phyloP scores from a whole-genome alignment of 2,113 vertebrate species.

The Tragulus kanchil region DNA sequence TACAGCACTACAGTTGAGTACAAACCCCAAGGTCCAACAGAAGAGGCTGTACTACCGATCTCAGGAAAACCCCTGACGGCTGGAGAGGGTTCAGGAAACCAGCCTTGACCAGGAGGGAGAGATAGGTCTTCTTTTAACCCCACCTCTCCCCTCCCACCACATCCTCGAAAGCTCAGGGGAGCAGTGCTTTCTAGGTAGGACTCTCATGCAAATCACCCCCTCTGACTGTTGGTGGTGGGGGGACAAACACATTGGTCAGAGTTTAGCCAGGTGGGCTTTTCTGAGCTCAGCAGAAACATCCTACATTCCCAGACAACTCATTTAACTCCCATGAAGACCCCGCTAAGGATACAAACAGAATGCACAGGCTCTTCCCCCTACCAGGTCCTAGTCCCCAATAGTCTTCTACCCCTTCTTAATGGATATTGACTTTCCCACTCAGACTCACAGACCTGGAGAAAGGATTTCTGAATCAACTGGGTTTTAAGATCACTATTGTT shows the following conservation, averaged over 20 bases:
- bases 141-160: not conserved
- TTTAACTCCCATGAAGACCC: not conserved
- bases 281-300: slow-evolving; percentile 23
- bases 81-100: not conserved
- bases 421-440: not conserved
- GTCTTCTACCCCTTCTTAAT: not conserved
- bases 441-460: not conserved
- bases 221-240: not conserved
- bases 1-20: not conserved
- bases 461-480: not conserved
- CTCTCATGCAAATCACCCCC: not conserved
- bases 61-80: not conserved
- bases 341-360: not conserved
- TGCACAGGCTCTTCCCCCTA: not conserved
- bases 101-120: not conserved
- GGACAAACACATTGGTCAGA: not conserved
- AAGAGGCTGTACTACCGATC: not conserved
- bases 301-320: not conserved
- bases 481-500: not conserved
- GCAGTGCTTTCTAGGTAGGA: not conserved
- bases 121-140: not conserved
- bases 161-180: not conserved
- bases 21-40: not conserved
- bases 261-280: not conserved
- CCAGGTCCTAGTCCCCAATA: not conserved